Evolutionary conservation across 2,797 vertebrate genomes (phyloP).

Genomic region (Mionectes olivaceus): DNA sequence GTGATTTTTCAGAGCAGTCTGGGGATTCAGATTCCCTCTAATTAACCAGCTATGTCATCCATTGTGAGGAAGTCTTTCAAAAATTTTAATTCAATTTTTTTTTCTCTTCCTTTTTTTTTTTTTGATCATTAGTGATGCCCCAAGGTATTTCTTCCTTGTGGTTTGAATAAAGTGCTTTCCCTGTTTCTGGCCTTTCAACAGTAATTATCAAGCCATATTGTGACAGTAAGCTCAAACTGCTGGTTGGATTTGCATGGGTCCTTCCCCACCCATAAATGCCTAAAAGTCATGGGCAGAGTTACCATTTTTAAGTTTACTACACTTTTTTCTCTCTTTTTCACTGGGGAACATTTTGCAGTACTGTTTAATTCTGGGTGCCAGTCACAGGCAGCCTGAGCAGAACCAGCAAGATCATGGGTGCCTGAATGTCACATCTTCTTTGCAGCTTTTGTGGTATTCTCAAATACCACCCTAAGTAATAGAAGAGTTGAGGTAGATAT

Average conservation of each 20-base stretch:
- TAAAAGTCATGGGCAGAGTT: background rate
- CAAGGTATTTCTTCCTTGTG: background rate
- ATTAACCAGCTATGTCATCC: background rate
- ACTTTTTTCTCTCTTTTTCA: background rate
- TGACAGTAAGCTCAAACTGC: background rate
- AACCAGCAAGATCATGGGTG: background rate
- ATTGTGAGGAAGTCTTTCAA: conserved; percentile 11
- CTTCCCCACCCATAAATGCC: background rate
- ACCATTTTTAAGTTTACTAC: background rate
- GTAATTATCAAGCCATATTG: background rate
- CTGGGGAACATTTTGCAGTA: background rate
- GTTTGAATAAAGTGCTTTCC: conserved; percentile 12
- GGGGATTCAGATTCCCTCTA: background rate
- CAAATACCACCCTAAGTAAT: background rate
- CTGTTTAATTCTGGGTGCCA: background rate
- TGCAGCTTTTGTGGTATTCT: background rate
- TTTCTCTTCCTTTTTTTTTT: no score
- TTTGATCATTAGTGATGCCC: background rate
- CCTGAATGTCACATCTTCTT: background rate
- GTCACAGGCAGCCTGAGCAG: background rate
- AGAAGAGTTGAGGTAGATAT: background rate
- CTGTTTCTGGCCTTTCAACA: background rate
- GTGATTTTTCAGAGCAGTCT: conserved; percentile 8
- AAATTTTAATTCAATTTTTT: background rate
- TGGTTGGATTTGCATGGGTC: background rate